phyloP scores from a whole-genome alignment of 2,113 vertebrate species.

The Gopherus evgoodei region DNA sequence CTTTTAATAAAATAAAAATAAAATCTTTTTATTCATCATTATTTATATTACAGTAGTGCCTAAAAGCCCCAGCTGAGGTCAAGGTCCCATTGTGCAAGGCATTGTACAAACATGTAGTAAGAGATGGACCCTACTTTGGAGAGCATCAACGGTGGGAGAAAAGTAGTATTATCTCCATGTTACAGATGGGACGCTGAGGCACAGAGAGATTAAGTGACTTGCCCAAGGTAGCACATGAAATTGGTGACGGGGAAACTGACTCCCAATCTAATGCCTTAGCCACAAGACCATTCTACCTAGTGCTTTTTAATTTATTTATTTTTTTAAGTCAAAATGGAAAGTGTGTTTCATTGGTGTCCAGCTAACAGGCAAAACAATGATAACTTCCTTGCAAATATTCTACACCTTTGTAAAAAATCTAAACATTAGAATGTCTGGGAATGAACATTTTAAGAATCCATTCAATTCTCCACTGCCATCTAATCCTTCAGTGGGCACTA shows the following conservation, averaged over 20 bases:
- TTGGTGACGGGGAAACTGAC: neutral
- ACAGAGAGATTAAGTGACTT: neutral
- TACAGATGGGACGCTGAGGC: neutral
- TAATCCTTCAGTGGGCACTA: neutral
- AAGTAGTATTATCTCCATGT: neutral
- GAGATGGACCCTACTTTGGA: neutral
- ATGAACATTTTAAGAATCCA: neutral
- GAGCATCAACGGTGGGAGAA: constrained; percentile 18
- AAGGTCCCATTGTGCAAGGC: neutral
- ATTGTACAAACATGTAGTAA: neutral
- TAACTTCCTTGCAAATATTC: neutral
- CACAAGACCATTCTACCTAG: neutral
- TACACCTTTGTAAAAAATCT: constrained; percentile 21
- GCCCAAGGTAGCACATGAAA: neutral
- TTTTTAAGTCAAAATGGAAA: neutral
- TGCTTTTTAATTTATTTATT: neutral
- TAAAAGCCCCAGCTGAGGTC: neutral
- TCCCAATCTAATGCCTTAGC: accelerated
- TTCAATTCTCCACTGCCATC: neutral
- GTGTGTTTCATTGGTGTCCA: neutral
- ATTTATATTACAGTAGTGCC: neutral
- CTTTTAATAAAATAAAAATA: neutral
- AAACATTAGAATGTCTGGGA: constrained; percentile 1
- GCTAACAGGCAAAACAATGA: neutral
- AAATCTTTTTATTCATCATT: neutral